phyloP scores from a whole-genome alignment of 2,888 invertebrate genomes.

The Ormyrus pomaceus region DNA sequence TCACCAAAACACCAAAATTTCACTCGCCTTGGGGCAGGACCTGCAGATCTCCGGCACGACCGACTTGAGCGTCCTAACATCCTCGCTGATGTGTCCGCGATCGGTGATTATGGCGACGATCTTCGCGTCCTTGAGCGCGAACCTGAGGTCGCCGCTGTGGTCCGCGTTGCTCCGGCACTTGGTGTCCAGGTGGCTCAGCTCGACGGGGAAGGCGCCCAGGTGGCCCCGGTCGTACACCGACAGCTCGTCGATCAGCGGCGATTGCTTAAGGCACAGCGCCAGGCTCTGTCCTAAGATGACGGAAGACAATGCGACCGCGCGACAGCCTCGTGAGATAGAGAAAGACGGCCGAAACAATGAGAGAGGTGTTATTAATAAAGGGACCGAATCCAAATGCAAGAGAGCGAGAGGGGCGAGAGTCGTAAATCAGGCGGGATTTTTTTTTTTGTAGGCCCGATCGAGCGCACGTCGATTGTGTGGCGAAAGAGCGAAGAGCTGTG shows the following conservation, averaged over 20 bases:
- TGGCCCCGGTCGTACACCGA: constrained; percentile 78
- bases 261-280: constrained; percentile 79
- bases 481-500: constrained; percentile 25
- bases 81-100: constrained; percentile 79
- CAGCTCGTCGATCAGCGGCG: constrained; percentile 79
- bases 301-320: constrained; percentile 24
- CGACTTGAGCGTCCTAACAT: constrained; percentile 72
- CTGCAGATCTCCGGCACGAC: constrained; percentile 61
- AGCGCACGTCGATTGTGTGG: neutral
- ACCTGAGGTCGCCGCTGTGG: constrained; percentile 62
- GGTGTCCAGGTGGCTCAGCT: constrained; percentile 76
- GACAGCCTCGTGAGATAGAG: too few relatives aligned
- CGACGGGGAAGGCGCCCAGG: constrained; percentile 70
- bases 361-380: constrained; percentile 45
- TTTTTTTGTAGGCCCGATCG: neutral
- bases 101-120: constrained; percentile 82
- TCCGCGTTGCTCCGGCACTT: constrained; percentile 70
- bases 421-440: constrained; percentile 33
- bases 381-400: constrained; percentile 18
- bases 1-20: too few relatives aligned
- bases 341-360: constrained; percentile 6
- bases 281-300: constrained; percentile 67
- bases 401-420: neutral
- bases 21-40: constrained; percentile 65
- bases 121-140: constrained; percentile 76